Evolutionary conservation across 1,140 invertebrate genomes (phyloP).

Genomic region (Bacillus rossius): DNA sequence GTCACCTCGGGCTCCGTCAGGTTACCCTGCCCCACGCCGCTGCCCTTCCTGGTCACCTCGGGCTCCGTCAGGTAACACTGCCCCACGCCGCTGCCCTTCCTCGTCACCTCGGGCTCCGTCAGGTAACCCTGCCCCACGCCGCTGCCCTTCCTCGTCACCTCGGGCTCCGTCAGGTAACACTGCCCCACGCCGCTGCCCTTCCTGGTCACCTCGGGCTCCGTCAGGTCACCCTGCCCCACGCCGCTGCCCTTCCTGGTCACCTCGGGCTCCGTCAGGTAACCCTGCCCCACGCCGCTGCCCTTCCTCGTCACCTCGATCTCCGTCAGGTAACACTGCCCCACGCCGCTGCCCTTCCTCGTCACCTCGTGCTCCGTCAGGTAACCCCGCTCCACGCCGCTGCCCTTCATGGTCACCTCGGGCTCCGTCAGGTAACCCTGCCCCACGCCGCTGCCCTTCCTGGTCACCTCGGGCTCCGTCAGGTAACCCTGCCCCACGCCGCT

Average conservation of each 20-base stretch:
- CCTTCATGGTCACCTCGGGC: slow-evolving; percentile 60
- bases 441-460: no score
- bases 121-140: no score
- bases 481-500: slow-evolving; percentile 59
- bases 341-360: no score
- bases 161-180: slow-evolving; percentile 56
- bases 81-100: no score
- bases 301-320: slow-evolving; percentile 18
- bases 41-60: slow-evolving; percentile 62
- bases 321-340: no score
- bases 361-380: slow-evolving; percentile 20
- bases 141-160: slow-evolving; percentile 60
- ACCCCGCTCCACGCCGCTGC: slow-evolving; percentile 60
- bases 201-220: no score
- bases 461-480: no score
- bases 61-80: slow-evolving; percentile 54
- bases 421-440: slow-evolving; percentile 56
- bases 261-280: slow-evolving; percentile 58
- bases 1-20: slow-evolving; percentile 36
- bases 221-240: slow-evolving; percentile 51
- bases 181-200: no score
- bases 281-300: no score
- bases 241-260: slow-evolving; percentile 65
- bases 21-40: slow-evolving; percentile 41
- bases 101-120: slow-evolving; percentile 26